These are phyloP conservation scores for Blennius ocellaris DNA, from an alignment of 2,113 vertebrate species.

Conservation along the genomic window DNA sequence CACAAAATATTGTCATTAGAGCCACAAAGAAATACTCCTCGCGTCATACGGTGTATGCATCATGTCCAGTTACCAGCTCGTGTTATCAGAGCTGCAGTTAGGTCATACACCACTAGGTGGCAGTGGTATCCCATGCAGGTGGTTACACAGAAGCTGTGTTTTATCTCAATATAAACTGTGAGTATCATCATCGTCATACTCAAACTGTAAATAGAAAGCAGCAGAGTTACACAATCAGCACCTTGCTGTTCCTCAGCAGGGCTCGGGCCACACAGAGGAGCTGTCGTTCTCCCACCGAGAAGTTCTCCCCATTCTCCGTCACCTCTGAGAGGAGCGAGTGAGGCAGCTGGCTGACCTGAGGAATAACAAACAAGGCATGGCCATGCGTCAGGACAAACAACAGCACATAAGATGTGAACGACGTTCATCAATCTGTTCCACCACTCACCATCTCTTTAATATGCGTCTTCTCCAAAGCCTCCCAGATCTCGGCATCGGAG, in stretches of 20 bases:
- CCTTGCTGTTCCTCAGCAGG: conserved; percentile 87
- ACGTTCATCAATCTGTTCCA: no score
- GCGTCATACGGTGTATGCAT: no score
- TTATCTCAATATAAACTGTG: conserved; percentile 19
- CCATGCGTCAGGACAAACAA: not conserved
- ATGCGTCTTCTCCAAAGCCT: conserved; percentile 84
- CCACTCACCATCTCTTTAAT: conserved; percentile 84
- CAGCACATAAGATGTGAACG: no score
- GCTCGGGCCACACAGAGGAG: conserved; percentile 86
- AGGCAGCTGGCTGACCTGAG: conserved; percentile 82
- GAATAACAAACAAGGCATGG: conserved; percentile 22
- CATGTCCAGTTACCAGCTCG: no score
- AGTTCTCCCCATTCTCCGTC: conserved; percentile 87
- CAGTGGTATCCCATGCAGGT: conserved; percentile 67
- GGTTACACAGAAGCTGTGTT: not conserved
- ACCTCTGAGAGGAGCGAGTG: conserved; percentile 83
- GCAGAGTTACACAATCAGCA: conserved; percentile 53
- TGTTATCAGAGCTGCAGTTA: not conserved
- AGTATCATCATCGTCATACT: conserved; percentile 5
- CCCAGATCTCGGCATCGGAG: conserved; percentile 84
- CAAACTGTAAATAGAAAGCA: conserved; percentile 32
- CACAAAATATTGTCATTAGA: not conserved
- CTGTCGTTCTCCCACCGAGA: conserved; percentile 87
- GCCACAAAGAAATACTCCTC: not conserved
- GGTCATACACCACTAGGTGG: conserved; percentile 64